Percentiles rank a stretch among this genome's conserved stretches.
These are phyloP conservation scores for Lordiphosa clarofinis DNA, from an alignment of 1,140 invertebrate genomes.

Conservation along the genomic window DNA sequence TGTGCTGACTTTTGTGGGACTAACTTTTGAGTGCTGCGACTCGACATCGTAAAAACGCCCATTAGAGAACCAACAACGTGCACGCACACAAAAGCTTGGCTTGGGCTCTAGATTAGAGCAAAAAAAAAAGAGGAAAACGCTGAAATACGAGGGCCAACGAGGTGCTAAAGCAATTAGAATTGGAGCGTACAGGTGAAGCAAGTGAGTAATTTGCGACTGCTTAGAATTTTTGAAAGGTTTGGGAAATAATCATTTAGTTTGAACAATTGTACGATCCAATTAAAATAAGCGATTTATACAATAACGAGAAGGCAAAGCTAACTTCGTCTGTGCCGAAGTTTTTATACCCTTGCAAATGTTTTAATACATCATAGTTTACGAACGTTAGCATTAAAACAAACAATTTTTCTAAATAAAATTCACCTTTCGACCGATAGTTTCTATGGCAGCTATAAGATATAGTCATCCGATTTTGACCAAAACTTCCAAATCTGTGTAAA, in stretches of 20 bases:
- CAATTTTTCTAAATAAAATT: too few species aligned
- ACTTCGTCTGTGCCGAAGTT: too few species aligned
- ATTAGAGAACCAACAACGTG: conserved; percentile 28
- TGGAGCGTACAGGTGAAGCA: conserved; percentile 21
- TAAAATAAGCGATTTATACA: too few species aligned
- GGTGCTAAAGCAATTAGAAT: conserved; percentile 49
- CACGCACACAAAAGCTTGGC: conserved; percentile 12
- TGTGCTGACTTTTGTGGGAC: conserved; percentile 28
- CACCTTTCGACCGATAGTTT: too few species aligned
- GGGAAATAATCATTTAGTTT: conserved; percentile 7
- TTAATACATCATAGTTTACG: too few species aligned
- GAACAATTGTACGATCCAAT: too few species aligned
- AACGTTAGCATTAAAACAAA: too few species aligned
- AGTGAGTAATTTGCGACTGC: conserved; percentile 25
- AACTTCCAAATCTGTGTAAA: too few species aligned
- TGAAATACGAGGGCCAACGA: conserved; percentile 12
- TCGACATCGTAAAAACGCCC: conserved; percentile 69
- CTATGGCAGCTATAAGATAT: too few species aligned
- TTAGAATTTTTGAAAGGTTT: conserved; percentile 24
- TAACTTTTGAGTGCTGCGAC: conserved; percentile 54
- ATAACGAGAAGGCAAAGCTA: too few species aligned
- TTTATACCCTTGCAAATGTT: too few species aligned
- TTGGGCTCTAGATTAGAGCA: neutral
- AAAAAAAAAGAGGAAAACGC: neutral
- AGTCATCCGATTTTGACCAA: too few species aligned